Conservation (phyloP, 2,113 vertebrate species). For the Raja brachyura region DNA sequence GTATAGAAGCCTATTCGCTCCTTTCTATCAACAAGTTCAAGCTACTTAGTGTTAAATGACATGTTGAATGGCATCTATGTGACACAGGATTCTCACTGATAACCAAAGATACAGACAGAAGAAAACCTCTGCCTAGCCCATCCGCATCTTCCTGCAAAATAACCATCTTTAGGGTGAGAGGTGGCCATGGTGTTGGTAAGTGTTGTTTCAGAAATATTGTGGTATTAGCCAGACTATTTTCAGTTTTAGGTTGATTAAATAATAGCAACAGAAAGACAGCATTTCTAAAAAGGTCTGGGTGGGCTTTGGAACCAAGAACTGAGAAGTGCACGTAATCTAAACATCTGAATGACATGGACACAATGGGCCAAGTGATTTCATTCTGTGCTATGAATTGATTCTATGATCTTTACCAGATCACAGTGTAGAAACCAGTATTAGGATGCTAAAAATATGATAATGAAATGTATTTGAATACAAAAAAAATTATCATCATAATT, state of each 20-base stretch:
- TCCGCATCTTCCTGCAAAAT: not conserved
- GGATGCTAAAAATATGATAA: not conserved
- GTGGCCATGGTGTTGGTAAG: not conserved
- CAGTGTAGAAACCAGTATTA: not conserved
- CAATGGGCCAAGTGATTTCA: too few species aligned
- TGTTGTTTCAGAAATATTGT: not conserved
- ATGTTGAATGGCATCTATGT: not conserved
- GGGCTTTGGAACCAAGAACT: too few species aligned
- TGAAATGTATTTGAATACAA: not conserved
- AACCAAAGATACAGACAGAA: not conserved
- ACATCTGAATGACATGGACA: too few species aligned
- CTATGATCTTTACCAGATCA: not conserved
- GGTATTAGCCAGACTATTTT: not conserved
- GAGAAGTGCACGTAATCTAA: too few species aligned
- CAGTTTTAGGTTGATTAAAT: not conserved
- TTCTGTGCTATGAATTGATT: too few species aligned
- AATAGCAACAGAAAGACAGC: not conserved
- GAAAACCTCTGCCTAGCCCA: not conserved
- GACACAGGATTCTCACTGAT: not conserved
- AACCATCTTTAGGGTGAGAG: not conserved
- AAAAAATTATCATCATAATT: not conserved
- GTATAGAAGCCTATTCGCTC: too few species aligned
- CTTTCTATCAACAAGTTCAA: too few species aligned
- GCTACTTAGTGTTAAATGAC: not conserved
- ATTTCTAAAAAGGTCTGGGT: not conserved